phyloP scores from a whole-genome alignment of 2,888 invertebrate species.

The Caenorhabditis angaria region DNA sequence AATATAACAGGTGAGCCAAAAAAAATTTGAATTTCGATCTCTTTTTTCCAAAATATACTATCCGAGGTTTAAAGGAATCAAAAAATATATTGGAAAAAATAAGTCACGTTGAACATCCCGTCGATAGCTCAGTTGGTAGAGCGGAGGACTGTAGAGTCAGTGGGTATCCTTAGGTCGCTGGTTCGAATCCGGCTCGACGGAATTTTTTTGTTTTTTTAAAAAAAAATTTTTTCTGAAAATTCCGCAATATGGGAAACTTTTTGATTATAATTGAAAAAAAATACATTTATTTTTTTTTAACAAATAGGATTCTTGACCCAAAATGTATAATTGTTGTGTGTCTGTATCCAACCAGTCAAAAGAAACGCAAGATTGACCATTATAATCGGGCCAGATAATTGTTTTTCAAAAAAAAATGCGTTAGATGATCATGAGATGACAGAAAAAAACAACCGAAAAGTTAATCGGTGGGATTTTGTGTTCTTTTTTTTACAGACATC shows the following conservation, averaged over 20 bases:
- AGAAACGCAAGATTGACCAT: slow-evolving; percentile 4
- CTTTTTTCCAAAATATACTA: too few relatives aligned
- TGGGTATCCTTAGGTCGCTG: slow-evolving; percentile 61
- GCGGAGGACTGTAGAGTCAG: slow-evolving; percentile 51
- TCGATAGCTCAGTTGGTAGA: slow-evolving; percentile 57
- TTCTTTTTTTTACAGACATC: slow-evolving; percentile 51
- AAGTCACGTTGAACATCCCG: slow-evolving; percentile 12
- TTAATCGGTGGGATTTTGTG: background rate
- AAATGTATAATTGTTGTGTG: slow-evolving; percentile 7
- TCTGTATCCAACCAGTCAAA: slow-evolving; percentile 1
- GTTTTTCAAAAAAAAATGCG: slow-evolving; percentile 5
- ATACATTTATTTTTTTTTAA: background rate
- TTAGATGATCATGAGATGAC: background rate
- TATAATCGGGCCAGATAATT: background rate
- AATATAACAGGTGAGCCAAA: slow-evolving; percentile 52
- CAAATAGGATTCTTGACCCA: background rate
- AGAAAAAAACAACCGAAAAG: background rate
- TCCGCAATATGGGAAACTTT: too few relatives aligned
- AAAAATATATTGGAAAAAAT: background rate
- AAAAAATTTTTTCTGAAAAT: background rate
- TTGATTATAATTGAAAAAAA: too few relatives aligned
- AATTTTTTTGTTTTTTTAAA: slow-evolving; percentile 33
- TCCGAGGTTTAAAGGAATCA: too few relatives aligned
- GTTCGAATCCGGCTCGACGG: slow-evolving; percentile 63
- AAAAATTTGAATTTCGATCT: background rate